These are phyloP conservation scores for Eristalis pertinax DNA, from an alignment of 2,888 invertebrate species.

Conservation along the genomic window DNA sequence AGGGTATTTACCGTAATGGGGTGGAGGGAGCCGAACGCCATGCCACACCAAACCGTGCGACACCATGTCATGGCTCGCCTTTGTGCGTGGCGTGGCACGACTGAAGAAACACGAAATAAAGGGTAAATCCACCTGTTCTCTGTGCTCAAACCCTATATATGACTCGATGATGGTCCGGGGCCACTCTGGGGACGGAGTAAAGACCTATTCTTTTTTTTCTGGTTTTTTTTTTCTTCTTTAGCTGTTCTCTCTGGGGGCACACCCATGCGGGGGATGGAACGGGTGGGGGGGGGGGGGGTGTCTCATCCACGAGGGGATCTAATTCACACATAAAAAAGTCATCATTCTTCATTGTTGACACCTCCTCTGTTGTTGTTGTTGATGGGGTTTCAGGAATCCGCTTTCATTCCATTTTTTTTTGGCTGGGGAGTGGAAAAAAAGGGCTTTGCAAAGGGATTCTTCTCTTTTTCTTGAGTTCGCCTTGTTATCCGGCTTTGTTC, in stretches of 20 bases:
- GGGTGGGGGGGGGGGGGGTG: too few species aligned
- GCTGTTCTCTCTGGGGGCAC: not conserved
- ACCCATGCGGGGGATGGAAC: too few species aligned
- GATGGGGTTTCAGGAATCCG: slow-evolving; percentile 37
- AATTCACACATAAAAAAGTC: slow-evolving; percentile 71
- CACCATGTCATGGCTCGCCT: not conserved
- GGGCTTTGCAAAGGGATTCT: slow-evolving; percentile 28
- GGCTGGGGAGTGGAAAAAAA: slow-evolving; percentile 29
- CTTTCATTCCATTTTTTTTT: slow-evolving; percentile 1
- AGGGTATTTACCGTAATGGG: slow-evolving; percentile 68
- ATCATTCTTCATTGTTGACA: slow-evolving; percentile 72
- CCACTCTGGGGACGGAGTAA: slow-evolving; percentile 11
- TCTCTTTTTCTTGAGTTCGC: slow-evolving; percentile 6
- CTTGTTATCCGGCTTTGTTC: slow-evolving; percentile 33
- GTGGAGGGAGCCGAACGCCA: not conserved
- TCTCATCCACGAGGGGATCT: slow-evolving; percentile 37
- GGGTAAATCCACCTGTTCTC: slow-evolving; percentile 68
- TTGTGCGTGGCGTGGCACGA: not conserved
- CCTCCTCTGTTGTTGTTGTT: slow-evolving; percentile 38
- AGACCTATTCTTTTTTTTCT: slow-evolving; percentile 14
- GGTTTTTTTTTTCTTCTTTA: not conserved
- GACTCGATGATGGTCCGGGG: slow-evolving; percentile 8
- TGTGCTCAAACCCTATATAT: slow-evolving; percentile 53
- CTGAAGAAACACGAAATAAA: slow-evolving; percentile 36
- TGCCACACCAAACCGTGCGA: not conserved